A percentile compares a stretch with the other conserved stretches of the same genome.
Conservation (phyloP, 2,797 vertebrate genomes). For the Enteromius mattozi region DNA sequence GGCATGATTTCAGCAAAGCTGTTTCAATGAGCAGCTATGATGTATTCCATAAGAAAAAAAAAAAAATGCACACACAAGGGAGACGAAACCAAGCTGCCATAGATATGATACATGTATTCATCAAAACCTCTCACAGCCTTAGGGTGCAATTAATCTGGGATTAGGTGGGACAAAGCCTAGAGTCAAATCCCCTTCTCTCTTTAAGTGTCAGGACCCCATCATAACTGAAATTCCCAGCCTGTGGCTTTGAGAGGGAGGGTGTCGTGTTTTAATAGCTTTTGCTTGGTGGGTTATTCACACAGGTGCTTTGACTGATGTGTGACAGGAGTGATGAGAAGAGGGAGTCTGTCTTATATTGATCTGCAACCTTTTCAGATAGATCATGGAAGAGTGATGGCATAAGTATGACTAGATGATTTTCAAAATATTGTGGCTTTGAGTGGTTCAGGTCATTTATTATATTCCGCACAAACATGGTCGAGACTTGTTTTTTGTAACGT, state of each 20-base stretch:
- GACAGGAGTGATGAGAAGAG: not conserved
- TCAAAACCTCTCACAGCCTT: conserved; percentile 42
- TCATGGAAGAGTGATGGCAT: not conserved
- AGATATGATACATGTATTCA: conserved; percentile 51
- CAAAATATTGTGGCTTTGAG: not conserved
- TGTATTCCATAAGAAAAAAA: conserved; percentile 27
- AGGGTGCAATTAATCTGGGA: conserved; percentile 53
- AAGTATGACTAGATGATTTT: not conserved
- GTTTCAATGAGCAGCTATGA: conserved; percentile 55
- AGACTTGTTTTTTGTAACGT: not conserved
- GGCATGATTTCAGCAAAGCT: conserved; percentile 45
- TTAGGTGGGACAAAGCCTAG: conserved; percentile 37
- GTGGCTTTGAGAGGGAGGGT: conserved; percentile 28
- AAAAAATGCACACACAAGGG: not conserved
- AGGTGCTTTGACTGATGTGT: conserved; percentile 28
- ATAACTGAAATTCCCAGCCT: conserved; percentile 33
- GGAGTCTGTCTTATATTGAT: conserved; percentile 21
- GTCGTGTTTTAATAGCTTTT: conserved; percentile 58
- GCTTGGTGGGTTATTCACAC: conserved; percentile 45
- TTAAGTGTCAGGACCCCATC: conserved; percentile 51
- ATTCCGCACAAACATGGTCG: not conserved
- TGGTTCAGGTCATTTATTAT: not conserved
- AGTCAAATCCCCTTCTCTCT: conserved; percentile 36
- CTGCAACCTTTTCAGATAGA: conserved; percentile 7
- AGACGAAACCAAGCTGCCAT: conserved; percentile 41